Base-by-base conservation (phyloP, 2,113 vertebrate genomes). In the Perca schrenkii region DNA sequence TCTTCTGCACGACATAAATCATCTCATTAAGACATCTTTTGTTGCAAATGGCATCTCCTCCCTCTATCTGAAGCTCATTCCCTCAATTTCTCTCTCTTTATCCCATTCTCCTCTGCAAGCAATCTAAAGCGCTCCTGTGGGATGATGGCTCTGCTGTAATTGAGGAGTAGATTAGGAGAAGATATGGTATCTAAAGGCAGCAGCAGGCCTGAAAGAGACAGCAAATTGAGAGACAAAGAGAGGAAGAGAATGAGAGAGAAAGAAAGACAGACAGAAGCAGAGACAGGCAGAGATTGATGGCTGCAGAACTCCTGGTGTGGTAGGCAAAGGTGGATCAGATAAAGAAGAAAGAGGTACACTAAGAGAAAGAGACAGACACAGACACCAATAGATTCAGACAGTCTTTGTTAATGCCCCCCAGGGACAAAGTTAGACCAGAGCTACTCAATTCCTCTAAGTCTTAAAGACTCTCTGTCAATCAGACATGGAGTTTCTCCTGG, bases 21-120 rank as follows among this genome's bases (percentile, higher is more conserved):
- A 84, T 85, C 84, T 90, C 84, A 93, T 92, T 90, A 90, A 84
- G 71, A 88, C 71, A 65, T 87, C 83, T 73, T 81, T 77, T 89
- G 75, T 76, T 83, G 74, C 57, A 83, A 88, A 87, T 83, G 77
- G 34, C 74, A 79, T 84, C 73, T 80, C 72, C 67, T 83, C 60
- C 54, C 53, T 74, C 81, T 64, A 61, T 83, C 72, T 49, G 54
- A 74, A 54, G 46, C 65, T 75, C 56, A 78, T 78, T 81, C 79
- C 53, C 36, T 86, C 77, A 63, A 12, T 73, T 52, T 86, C 79
- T 83, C 22, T 61, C 86, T 77, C 60, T 63, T 86, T 80, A 80
- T 84, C 70, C 79, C 60, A 31, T 88, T 80, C 72, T 76, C 79
- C 64, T 76, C 54, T 75, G 53, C 52, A 57, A 36, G 74, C 65